Conservation (phyloP, 2,797 vertebrate species). For the Caiman crocodilus region DNA sequence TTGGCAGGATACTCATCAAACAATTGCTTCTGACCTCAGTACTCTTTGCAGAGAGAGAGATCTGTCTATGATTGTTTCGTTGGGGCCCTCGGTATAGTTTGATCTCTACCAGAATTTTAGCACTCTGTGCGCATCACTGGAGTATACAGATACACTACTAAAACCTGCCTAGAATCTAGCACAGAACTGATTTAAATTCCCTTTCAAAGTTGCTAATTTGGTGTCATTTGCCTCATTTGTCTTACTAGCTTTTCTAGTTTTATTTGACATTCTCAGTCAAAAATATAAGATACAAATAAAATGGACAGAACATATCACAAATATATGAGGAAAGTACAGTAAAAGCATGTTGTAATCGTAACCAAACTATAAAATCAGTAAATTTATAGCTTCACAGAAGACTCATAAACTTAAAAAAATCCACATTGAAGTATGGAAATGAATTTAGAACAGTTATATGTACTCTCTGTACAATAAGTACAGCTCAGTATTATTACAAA, state of each 20-base stretch:
- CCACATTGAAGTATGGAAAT: not conserved
- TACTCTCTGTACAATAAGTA: not conserved
- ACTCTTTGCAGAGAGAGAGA: not conserved
- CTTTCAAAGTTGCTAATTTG: not conserved
- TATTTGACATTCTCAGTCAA: not conserved
- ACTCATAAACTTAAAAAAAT: not conserved
- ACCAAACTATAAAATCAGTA: not conserved
- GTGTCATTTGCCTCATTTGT: not conserved
- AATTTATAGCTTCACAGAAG: not conserved
- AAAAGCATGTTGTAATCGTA: not conserved
- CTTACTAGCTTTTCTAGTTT: not conserved
- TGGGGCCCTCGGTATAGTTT: not conserved
- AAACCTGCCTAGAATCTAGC: not conserved
- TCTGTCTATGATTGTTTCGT: not conserved
- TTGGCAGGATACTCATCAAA: not conserved
- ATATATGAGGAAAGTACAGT: not conserved
- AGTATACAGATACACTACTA: not conserved
- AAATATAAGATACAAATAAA: not conserved
- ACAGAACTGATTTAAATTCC: not conserved
- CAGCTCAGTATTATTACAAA: not conserved
- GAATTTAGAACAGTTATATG: not conserved
- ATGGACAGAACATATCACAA: not conserved
- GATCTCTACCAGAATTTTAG: not conserved
- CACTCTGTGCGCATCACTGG: not conserved
- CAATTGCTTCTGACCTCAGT: not conserved